These are phyloP conservation scores for Oeneis ivallda DNA, from an alignment of 2,888 invertebrate genomes.

Conservation along the genomic window DNA sequence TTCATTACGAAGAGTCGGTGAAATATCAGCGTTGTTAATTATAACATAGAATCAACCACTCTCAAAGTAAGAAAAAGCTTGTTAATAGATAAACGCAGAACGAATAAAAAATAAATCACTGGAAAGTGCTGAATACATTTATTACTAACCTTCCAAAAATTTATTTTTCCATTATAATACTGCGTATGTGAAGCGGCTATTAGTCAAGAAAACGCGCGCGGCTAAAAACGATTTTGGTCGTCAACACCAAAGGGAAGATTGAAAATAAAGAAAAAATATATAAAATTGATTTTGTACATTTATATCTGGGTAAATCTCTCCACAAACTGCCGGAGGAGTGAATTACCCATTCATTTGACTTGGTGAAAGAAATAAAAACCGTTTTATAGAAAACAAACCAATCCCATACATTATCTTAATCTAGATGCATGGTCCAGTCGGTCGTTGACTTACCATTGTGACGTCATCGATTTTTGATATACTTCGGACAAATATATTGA, in stretches of 20 bases:
- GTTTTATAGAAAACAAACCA: constrained; percentile 46
- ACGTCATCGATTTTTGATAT: constrained; percentile 99
- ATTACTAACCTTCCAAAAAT: constrained; percentile 30
- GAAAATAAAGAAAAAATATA: constrained; percentile 52
- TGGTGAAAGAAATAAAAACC: constrained; percentile 60
- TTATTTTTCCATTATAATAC: constrained; percentile 19
- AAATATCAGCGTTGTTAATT: constrained; percentile 52
- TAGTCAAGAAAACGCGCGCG: constrained; percentile 46
- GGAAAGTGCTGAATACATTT: constrained; percentile 35
- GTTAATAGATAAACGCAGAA: constrained; percentile 32
- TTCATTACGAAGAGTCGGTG: constrained; percentile 57
- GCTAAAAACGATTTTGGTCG: constrained; percentile 81
- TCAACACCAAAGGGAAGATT: constrained; percentile 73
- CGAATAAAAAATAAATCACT: constrained; percentile 40
- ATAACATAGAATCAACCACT: constrained; percentile 61
- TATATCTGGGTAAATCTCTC: constrained; percentile 69
- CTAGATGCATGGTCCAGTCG: constrained; percentile 68
- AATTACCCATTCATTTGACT: constrained; percentile 81
- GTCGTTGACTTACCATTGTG: constrained; percentile 95
- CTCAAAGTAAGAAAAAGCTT: constrained; percentile 54
- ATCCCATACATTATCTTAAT: constrained; percentile 61
- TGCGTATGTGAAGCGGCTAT: constrained; percentile 19
- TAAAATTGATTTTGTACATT: constrained; percentile 55
- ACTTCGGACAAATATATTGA: constrained; percentile 99
- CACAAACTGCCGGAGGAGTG: constrained; percentile 57